A percentile compares a stretch with the other conserved stretches of the same genome.
phyloP scores from a whole-genome alignment of 2,888 invertebrate species.

The Rhorus exstirpatorius region DNA sequence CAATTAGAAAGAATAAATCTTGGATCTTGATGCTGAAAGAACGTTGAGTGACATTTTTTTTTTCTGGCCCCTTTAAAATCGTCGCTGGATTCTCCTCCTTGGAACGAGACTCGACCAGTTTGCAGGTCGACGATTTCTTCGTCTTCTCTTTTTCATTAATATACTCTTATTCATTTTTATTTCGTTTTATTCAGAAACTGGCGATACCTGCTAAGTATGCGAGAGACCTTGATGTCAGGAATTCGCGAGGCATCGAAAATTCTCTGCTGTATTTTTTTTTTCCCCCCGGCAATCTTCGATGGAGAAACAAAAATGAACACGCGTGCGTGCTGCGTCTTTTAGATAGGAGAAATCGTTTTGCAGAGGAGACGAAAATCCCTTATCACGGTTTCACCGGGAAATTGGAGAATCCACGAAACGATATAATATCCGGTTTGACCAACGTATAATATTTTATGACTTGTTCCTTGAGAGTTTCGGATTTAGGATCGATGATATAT shows the following conservation, averaged over 20 bases:
- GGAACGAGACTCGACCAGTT: conserved; percentile 44
- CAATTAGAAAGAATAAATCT: not conserved
- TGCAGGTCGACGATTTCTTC: conserved; percentile 25
- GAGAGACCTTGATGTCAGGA: conserved; percentile 33
- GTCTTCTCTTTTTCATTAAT: conserved; percentile 18
- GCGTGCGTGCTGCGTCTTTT: not conserved
- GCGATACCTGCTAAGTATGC: conserved; percentile 37
- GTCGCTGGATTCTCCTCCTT: not conserved
- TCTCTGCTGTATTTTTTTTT: conserved; percentile 1
- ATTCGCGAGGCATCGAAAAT: conserved; percentile 29
- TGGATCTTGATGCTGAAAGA: not conserved
- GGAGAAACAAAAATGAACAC: not conserved
- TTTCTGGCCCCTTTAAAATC: not conserved
- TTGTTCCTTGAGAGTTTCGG: conserved; percentile 56
- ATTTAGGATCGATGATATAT: conserved; percentile 69
- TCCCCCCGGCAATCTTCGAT: not conserved
- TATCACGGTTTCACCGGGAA: conserved; percentile 46
- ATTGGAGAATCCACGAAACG: conserved; percentile 30
- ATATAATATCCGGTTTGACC: conserved; percentile 51
- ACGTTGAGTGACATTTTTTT: not conserved
- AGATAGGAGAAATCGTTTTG: conserved; percentile 44
- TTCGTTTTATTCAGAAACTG: conserved; percentile 28
- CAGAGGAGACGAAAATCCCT: conserved; percentile 27
- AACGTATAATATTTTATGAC: conserved; percentile 39
- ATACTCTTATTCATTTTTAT: conserved; percentile 14